These are phyloP conservation scores for Nebria ingens DNA, from an alignment of 1,140 invertebrate species.

Conservation along the genomic window DNA sequence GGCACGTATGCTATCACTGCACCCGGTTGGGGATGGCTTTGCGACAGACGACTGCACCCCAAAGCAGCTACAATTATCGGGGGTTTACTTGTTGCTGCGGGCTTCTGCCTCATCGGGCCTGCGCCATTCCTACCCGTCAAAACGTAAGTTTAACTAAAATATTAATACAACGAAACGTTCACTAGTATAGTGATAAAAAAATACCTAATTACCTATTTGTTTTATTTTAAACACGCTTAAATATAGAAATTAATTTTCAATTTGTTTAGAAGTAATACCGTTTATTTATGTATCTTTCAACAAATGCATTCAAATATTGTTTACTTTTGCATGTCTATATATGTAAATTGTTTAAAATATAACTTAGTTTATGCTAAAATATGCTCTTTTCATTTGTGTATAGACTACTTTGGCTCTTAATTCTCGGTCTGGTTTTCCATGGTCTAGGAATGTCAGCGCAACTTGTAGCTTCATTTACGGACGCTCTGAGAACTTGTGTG, in stretches of 20 bases:
- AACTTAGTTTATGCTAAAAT: too few species aligned
- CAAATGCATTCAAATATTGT: too few species aligned
- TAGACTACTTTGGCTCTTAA: constrained; percentile 55
- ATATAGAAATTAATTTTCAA: too few species aligned
- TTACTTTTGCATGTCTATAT: too few species aligned
- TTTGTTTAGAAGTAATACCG: too few species aligned
- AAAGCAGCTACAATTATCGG: constrained; percentile 59
- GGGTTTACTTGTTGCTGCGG: constrained; percentile 48
- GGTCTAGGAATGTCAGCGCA: constrained; percentile 72
- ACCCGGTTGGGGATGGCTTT: constrained; percentile 70
- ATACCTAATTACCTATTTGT: too few species aligned
- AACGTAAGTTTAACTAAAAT: constrained; percentile 43
- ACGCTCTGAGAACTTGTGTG: constrained; percentile 65
- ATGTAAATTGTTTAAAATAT: too few species aligned
- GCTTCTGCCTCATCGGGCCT: constrained; percentile 64
- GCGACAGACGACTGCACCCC: constrained; percentile 53
- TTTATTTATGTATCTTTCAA: too few species aligned
- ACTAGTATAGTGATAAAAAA: too few species aligned
- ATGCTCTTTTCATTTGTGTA: constrained; percentile 30
- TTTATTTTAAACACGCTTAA: too few species aligned
- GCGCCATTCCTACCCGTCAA: constrained; percentile 55
- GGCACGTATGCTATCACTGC: constrained; percentile 73
- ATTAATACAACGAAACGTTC: too few species aligned
- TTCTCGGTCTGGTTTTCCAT: constrained; percentile 60
- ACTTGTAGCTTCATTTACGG: constrained; percentile 69